Base-by-base conservation (phyloP, 2,888 invertebrate species). In the Drosophila subsilvestris region DNA sequence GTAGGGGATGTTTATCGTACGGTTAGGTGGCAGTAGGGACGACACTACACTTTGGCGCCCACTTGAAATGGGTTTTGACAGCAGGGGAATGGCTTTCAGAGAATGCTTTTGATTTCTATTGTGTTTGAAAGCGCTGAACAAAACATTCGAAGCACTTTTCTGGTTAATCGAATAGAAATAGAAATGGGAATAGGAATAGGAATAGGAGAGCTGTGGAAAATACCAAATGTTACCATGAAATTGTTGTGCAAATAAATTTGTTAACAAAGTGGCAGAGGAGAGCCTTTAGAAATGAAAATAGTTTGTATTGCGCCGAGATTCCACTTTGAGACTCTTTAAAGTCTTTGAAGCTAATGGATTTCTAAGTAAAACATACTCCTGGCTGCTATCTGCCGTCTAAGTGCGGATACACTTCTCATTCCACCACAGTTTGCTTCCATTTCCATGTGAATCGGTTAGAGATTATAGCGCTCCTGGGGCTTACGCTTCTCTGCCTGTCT, bases 401-500 rank as follows among this genome's bases (percentile, higher is more conserved):
- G 37, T 37, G 37, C 14, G 5, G 12, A 37, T 6, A 37, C 37
- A 14, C 14, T n/a, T n/a, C 37, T n/a, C 37, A 7, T n/a, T 37
- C 37, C 7, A 7, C 7, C 37, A 7, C 37, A 37, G n/a, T 37
- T 37, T 14, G 6, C 37, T 32, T 47, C 27, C 63, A 72, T 70
- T 71, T 80, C 68, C 74, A 74, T 78, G 72, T 72, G 74, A 84
- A 83, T 80, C 71, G 78, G 76, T n/a, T 37, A 78, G 73, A 87
- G 85, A 85, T 88, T 88, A 88, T 74, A 70, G 74, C 68, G 37
- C 37, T 37, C 37, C 37, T 37, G 37, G 37, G 37, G 37, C 37
- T 37, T 37, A 37, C 37, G 37, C 37, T 37, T 7, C 37, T 7
- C 37, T 14, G 14, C n/a, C 22, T 47, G 55, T 62, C 37, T 69